A percentile compares a stretch with the other conserved stretches of the same genome.
phyloP scores from a whole-genome alignment of 2,888 invertebrate genomes.

The Dimorphilus gyrociliatus region DNA sequence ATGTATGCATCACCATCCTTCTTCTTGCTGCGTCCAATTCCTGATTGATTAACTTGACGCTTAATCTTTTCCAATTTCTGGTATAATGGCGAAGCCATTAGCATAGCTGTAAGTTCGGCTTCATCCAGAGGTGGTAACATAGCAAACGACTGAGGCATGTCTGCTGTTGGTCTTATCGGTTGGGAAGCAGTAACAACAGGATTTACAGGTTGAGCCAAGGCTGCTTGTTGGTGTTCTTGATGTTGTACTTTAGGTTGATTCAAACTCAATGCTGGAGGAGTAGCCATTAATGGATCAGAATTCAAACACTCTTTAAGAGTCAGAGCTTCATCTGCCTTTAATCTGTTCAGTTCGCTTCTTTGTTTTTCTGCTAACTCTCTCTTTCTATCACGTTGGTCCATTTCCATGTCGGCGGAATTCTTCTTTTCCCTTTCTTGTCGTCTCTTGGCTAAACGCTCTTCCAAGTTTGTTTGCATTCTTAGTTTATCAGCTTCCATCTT shows the following conservation, averaged over 20 bases:
- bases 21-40: conserved; percentile 7
- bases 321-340: conserved; percentile 26
- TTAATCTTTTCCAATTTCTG: conserved; percentile 31
- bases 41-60: conserved; percentile 19
- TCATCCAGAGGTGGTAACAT: conserved; percentile 29
- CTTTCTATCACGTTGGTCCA: conserved; percentile 18
- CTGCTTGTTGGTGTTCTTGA: conserved; percentile 6
- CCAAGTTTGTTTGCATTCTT: conserved; percentile 26
- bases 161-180: conserved; percentile 8
- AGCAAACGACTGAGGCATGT: conserved; percentile 15
- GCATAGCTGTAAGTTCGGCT: conserved; percentile 24
- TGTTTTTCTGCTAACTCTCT: conserved; percentile 21
- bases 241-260: conserved; percentile 2
- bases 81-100: conserved; percentile 32
- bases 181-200: conserved; percentile 2
- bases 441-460: conserved; percentile 23
- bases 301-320: conserved; percentile 26
- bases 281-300: conserved; percentile 13
- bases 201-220: neutral
- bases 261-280: conserved; percentile 1
- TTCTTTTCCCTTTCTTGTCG: conserved; percentile 18
- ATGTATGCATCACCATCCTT: conserved; percentile 20
- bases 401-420: conserved; percentile 9
- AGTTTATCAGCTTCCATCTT: conserved; percentile 29
- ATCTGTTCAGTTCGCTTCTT: conserved; percentile 18